A percentile compares a stretch with the other conserved stretches of the same genome.
Evolutionary conservation across 1,140 invertebrate species (phyloP).

Genomic region (Lepidostoma basale): DNA sequence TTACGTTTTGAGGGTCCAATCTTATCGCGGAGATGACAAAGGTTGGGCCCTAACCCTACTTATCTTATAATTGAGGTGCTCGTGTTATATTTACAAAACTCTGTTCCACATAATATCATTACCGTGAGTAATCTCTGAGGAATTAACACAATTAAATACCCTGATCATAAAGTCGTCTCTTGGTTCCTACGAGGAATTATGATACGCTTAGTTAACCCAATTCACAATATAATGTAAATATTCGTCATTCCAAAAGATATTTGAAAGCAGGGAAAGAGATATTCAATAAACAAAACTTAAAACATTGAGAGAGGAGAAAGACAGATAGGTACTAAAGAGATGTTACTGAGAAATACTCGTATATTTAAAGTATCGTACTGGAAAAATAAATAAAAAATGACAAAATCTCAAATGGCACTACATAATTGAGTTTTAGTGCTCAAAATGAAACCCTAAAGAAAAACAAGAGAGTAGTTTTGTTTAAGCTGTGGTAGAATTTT

Average conservation of each 20-base stretch:
- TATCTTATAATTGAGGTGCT: constrained; percentile 26
- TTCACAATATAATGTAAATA: too few species aligned
- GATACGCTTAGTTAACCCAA: too few species aligned
- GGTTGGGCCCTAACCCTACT: constrained; percentile 7
- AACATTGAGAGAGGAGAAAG: too few species aligned
- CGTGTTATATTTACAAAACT: constrained; percentile 7
- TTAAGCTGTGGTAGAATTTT: background rate
- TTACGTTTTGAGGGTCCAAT: constrained; percentile 23
- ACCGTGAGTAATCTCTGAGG: constrained; percentile 5
- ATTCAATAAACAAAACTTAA: too few species aligned
- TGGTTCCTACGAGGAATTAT: background rate
- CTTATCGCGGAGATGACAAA: constrained; percentile 24
- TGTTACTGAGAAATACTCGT: too few species aligned
- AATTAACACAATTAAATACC: background rate
- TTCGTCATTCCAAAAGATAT: too few species aligned
- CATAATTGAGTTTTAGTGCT: too few species aligned
- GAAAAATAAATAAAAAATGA: background rate
- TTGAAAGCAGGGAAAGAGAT: too few species aligned
- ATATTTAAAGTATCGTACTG: too few species aligned
- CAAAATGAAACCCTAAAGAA: too few species aligned
- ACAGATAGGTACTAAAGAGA: too few species aligned
- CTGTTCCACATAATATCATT: background rate
- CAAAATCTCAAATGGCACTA: background rate
- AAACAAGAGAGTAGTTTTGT: background rate
- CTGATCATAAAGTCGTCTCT: background rate